These are phyloP conservation scores for Zaprionus inermis DNA, from an alignment of 1,140 invertebrate species.

Conservation along the genomic window DNA sequence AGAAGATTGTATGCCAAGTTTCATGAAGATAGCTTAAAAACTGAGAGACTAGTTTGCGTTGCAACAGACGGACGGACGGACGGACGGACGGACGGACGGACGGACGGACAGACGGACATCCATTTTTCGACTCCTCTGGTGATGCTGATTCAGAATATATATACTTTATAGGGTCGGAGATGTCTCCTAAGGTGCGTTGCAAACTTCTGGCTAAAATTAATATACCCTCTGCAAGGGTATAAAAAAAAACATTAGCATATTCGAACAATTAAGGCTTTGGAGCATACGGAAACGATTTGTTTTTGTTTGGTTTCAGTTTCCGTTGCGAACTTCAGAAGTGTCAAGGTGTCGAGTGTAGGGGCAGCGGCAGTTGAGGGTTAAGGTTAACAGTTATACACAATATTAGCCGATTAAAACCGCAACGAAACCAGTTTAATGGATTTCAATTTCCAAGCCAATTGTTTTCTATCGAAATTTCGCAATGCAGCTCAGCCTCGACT, in stretches of 20 bases:
- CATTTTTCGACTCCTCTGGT: no score
- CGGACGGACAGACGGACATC: no score
- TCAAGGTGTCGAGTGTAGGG: background rate
- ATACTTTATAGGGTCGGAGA: no score
- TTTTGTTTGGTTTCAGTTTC: background rate
- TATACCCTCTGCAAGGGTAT: no score
- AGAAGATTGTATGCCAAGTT: no score
- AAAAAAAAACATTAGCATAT: slow-evolving; percentile 29
- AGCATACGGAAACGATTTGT: slow-evolving; percentile 37
- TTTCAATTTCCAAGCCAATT: slow-evolving; percentile 18
- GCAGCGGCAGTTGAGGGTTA: background rate
- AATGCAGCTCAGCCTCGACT: slow-evolving; percentile 1
- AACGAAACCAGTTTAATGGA: slow-evolving; percentile 6
- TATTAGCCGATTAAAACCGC: background rate
- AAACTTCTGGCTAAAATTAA: no score
- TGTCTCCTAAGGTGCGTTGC: no score
- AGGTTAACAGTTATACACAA: background rate
- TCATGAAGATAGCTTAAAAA: no score
- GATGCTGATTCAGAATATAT: no score
- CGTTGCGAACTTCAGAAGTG: background rate
- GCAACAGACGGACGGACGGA: no score
- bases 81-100: no score
- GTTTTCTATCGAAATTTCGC: slow-evolving; percentile 25
- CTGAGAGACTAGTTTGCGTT: no score
- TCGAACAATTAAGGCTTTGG: slow-evolving; percentile 6